phyloP scores from a whole-genome alignment of 2,888 invertebrate species.

The Prosopocoilus inquinatus region DNA sequence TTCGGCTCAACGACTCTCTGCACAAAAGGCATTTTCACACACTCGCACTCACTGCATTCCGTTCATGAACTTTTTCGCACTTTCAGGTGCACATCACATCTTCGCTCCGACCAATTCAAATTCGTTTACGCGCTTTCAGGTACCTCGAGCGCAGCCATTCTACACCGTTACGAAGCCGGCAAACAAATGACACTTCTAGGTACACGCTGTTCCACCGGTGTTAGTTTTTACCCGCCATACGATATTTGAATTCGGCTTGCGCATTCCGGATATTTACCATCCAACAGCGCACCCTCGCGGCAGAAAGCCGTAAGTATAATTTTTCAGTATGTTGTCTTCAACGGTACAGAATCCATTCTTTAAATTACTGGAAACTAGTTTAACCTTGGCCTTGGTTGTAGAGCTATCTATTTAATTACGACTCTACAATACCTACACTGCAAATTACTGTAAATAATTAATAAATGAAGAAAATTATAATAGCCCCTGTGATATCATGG shows the following conservation, averaged over 20 bases:
- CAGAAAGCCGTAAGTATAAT: no score
- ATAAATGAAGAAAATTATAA: no score
- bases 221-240: constrained; percentile 13
- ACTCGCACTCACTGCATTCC: background rate
- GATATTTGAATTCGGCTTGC: constrained; percentile 21
- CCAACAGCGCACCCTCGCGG: no score
- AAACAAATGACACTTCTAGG: constrained; percentile 21
- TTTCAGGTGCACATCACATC: background rate
- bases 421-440: no score
- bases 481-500: no score
- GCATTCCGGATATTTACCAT: background rate
- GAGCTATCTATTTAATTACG: no score
- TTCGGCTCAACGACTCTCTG: constrained; percentile 81
- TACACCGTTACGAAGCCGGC: constrained; percentile 14
- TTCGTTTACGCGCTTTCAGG: background rate
- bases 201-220: constrained; percentile 16
- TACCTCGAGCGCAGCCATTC: constrained; percentile 12
- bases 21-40: constrained; percentile 78
- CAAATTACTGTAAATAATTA: no score
- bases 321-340: no score
- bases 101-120: background rate
- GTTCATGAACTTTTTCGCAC: no score
- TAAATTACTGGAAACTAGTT: no score
- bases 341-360: no score
- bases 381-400: no score